Evolutionary conservation across 2,888 invertebrate genomes (phyloP).

Genomic region (Gymnoscelis rufifasciata): DNA sequence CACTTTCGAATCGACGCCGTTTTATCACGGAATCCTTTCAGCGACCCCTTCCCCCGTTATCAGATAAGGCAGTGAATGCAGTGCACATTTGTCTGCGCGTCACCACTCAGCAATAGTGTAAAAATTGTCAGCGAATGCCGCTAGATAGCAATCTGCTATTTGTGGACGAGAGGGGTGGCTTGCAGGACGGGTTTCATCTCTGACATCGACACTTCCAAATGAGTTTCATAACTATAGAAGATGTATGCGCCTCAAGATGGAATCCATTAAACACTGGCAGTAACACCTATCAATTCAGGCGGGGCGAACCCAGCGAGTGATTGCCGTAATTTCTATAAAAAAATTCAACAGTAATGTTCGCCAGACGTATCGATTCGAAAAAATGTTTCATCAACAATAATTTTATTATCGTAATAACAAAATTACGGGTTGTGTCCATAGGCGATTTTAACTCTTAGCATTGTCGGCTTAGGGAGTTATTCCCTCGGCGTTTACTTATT

Average conservation of each 20-base stretch:
- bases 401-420: slow-evolving; percentile 79
- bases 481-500: slow-evolving; percentile 55
- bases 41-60: slow-evolving; percentile 68
- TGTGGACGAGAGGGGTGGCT: slow-evolving; percentile 44
- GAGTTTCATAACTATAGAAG: slow-evolving; percentile 13
- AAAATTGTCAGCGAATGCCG: slow-evolving; percentile 73
- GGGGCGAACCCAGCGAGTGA: slow-evolving; percentile 57
- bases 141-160: slow-evolving; percentile 74
- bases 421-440: slow-evolving; percentile 69
- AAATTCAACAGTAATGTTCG: slow-evolving; percentile 74
- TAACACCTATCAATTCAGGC: slow-evolving; percentile 70
- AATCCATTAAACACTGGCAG: slow-evolving; percentile 44
- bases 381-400: slow-evolving; percentile 79
- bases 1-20: slow-evolving; percentile 69
- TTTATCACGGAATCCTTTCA: slow-evolving; percentile 69
- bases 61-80: slow-evolving; percentile 72
- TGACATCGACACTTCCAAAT: slow-evolving; percentile 15
- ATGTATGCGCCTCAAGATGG: slow-evolving; percentile 26
- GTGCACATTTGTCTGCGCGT: slow-evolving; percentile 70
- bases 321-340: slow-evolving; percentile 77
- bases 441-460: slow-evolving; percentile 65
- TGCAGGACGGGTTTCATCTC: slow-evolving; percentile 20
- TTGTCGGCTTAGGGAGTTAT: slow-evolving; percentile 54
- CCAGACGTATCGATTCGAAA: slow-evolving; percentile 75
- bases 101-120: slow-evolving; percentile 72